These are phyloP conservation scores for Dicentrarchus labrax DNA, from an alignment of 2,113 vertebrate genomes.

Conservation along the genomic window DNA sequence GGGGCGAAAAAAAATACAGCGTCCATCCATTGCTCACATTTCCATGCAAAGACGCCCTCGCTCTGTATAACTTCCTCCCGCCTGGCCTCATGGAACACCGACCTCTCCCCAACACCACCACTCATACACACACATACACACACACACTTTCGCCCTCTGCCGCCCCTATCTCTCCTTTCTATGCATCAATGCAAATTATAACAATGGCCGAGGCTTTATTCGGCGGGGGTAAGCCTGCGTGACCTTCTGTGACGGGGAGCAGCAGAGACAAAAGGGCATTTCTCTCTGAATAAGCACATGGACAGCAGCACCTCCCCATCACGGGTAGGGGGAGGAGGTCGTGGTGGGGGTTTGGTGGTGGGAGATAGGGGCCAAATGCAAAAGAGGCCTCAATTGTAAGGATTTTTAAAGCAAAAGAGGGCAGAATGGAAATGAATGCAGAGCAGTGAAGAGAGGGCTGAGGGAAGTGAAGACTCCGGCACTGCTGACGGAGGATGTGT, in stretches of 20 bases:
- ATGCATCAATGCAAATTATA: constrained; percentile 88
- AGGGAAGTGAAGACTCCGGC: constrained; percentile 7
- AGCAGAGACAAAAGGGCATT: constrained; percentile 83
- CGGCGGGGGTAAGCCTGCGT: constrained; percentile 83
- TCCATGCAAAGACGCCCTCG: constrained; percentile 79
- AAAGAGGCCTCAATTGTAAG: constrained; percentile 61
- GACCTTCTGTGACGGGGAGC: constrained; percentile 84
- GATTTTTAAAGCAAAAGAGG: constrained; percentile 66
- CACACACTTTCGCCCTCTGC: constrained; percentile 41
- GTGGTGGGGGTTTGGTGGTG: not conserved
- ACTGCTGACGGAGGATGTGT: constrained; percentile 56
- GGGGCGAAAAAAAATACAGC: constrained; percentile 85
- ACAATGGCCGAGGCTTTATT: constrained; percentile 84
- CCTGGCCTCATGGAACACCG: constrained; percentile 59
- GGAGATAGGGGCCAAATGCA: constrained; percentile 62
- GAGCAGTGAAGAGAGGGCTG: constrained; percentile 43
- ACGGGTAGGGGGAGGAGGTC: constrained; percentile 2
- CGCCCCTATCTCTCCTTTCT: constrained; percentile 75
- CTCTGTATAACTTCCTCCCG: constrained; percentile 74
- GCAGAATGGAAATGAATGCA: constrained; percentile 67
- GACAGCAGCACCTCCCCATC: constrained; percentile 71
- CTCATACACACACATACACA: constrained; percentile 25
- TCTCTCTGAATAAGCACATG: constrained; percentile 81
- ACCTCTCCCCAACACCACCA: constrained; percentile 7
- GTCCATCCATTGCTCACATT: constrained; percentile 82